Base-by-base conservation (phyloP, 2,113 vertebrate genomes). In the Nyctereutes procyonoides region DNA sequence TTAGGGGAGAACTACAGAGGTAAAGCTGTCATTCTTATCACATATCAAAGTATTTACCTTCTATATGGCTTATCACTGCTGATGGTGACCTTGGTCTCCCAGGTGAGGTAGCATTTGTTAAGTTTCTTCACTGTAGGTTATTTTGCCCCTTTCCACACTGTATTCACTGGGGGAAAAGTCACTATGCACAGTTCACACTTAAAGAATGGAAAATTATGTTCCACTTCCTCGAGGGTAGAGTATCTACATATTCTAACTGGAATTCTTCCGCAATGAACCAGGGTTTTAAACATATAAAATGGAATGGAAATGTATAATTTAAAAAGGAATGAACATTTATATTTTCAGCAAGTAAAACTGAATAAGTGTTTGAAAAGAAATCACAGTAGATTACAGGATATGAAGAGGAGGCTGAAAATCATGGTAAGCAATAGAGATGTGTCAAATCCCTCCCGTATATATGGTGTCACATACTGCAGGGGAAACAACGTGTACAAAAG, bases 401-500 rank as follows among this genome's bases (percentile, higher is more conserved):
- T 63, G 43, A 35, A 32, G 12, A 85, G 6, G 63, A 55, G 24
- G n/a, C 55, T 51, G 55, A 24, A 71, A 73, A 88, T n/a, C 53
- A 28, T 2, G 8, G 14, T 15, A 26, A 62, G 26, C 32, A 11
- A 8, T 26, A 48, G 53, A 85, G 82, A 53, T 8, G 26, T 11
- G 8, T 14, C 8, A 30, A 53, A 60, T 20, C 20, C 26, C 20
- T 35, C 43, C 89, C 2, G 3, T 17, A 20, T 1, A 8, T 1
- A 0, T 5, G 19, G 74, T 11, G 20, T 63, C 53, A 20, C 3
- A 2, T 20, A 12, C 24, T 22, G 4, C 24, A 8, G 63, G 17
- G 51, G 53, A 24, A 24, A 8, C 35, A 4, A 8, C 0, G 1
- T 14, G 2, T 6, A 14, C 22, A 56, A 28, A n/a, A 53, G 3